Evolutionary conservation across 1,140 invertebrate genomes (phyloP).

Genomic region (Portunus trituberculatus): DNA sequence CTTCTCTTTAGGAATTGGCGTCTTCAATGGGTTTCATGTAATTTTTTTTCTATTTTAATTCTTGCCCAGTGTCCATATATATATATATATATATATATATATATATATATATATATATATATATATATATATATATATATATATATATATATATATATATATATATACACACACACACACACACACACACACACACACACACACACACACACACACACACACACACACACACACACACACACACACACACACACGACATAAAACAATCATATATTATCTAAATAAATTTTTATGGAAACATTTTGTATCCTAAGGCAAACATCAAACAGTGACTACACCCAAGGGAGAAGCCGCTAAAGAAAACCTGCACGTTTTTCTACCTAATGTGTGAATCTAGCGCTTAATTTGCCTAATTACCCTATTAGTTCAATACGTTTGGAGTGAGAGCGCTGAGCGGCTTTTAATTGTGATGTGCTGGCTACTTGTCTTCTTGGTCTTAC

Average conservation of each 20-base stretch:
- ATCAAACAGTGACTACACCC: background rate
- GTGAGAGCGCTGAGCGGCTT: background rate
- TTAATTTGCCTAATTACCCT: background rate
- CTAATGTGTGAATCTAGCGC: background rate
- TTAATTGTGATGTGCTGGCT: background rate
- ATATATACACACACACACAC: conserved; percentile 22
- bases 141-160: conserved; percentile 26
- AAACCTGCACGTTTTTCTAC: background rate
- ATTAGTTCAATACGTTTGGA: background rate
- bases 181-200: conserved; percentile 20
- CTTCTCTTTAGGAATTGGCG: no score
- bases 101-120: conserved; percentile 26
- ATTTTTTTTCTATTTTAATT: no score
- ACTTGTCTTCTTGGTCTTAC: no score
- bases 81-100: conserved; percentile 26
- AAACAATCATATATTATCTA: background rate
- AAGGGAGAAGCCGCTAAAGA: background rate
- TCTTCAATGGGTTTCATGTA: no score
- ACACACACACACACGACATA: background rate
- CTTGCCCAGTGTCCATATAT: background rate
- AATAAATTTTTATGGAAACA: background rate
- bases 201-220: conserved; percentile 21
- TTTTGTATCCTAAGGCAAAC: background rate
- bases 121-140: conserved; percentile 26
- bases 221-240: conserved; percentile 29